Conservation (phyloP, 2,797 vertebrate species). For the Sebastiscus tertius region DNA sequence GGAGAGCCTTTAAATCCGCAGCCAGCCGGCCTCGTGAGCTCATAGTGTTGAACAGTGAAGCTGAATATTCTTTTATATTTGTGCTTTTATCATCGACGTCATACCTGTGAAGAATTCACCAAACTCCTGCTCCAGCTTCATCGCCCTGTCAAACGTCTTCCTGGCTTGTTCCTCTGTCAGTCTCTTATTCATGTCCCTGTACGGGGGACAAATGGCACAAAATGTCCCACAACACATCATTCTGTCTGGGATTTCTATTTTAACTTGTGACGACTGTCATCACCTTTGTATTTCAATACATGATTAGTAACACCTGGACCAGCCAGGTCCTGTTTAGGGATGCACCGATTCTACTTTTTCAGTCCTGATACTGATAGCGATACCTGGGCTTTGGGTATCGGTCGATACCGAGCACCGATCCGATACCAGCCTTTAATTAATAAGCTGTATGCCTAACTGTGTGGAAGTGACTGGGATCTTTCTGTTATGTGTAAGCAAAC, state of each 20-base stretch:
- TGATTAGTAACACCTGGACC: not conserved
- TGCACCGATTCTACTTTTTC: too few relatives aligned
- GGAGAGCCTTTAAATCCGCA: not conserved
- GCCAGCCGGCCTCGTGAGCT: not conserved
- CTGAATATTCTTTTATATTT: not conserved
- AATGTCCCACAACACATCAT: not conserved
- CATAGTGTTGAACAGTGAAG: not conserved
- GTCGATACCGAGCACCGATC: too few relatives aligned
- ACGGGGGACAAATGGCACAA: not conserved
- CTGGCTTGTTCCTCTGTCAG: conserved; percentile 96
- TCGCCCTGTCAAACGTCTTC: conserved; percentile 94
- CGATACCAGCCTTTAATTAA: too few relatives aligned
- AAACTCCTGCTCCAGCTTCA: conserved; percentile 99
- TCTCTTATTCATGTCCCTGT: conserved; percentile 97
- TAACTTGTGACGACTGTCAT: not conserved
- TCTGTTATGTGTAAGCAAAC: too few relatives aligned
- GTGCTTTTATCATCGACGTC: not conserved
- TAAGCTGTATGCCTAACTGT: too few relatives aligned
- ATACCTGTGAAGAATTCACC: conserved; percentile 98
- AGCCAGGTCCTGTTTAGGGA: not conserved
- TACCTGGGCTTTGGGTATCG: too few relatives aligned
- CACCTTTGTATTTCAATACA: not conserved
- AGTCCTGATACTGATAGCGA: too few relatives aligned
- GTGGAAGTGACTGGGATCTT: too few relatives aligned
- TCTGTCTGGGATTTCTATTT: not conserved